Percentiles rank a stretch among this genome's conserved stretches.
Conservation (phyloP, 1,140 invertebrate genomes). For the Cyclargus thomasi region DNA sequence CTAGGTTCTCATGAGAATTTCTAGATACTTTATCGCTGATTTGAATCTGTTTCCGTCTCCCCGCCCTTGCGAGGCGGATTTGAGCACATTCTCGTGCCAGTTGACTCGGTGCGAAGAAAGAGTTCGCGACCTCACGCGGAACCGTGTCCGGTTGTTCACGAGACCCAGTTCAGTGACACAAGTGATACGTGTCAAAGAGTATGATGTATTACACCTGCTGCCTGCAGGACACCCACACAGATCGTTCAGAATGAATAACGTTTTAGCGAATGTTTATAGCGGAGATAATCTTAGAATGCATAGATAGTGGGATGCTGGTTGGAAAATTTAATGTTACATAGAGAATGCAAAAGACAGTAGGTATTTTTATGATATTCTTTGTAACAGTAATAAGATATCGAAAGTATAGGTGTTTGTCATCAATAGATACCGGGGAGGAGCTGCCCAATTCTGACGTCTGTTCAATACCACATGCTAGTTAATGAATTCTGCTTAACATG, state of each 20-base stretch:
- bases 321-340: too few species aligned
- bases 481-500: too few species aligned
- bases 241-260: neutral
- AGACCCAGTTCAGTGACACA: neutral
- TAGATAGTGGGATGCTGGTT: too few species aligned
- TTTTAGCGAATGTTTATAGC: neutral
- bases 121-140: slow-evolving; percentile 1
- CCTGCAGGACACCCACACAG: neutral
- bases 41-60: slow-evolving; percentile 2
- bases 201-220: neutral
- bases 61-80: neutral
- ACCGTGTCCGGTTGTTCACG: neutral
- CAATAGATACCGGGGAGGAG: too few species aligned
- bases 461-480: too few species aligned
- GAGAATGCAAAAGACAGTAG: too few species aligned
- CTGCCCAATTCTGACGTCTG: too few species aligned
- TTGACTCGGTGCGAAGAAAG: neutral
- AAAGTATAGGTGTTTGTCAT: too few species aligned
- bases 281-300: too few species aligned
- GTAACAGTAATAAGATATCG: too few species aligned
- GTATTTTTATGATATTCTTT: too few species aligned
- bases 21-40: neutral
- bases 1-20: neutral
- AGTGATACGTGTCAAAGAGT: neutral
- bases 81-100: neutral